These are phyloP conservation scores for Apogon hyalosoma DNA, from an alignment of 2,797 vertebrate species.

Conservation along the genomic window DNA sequence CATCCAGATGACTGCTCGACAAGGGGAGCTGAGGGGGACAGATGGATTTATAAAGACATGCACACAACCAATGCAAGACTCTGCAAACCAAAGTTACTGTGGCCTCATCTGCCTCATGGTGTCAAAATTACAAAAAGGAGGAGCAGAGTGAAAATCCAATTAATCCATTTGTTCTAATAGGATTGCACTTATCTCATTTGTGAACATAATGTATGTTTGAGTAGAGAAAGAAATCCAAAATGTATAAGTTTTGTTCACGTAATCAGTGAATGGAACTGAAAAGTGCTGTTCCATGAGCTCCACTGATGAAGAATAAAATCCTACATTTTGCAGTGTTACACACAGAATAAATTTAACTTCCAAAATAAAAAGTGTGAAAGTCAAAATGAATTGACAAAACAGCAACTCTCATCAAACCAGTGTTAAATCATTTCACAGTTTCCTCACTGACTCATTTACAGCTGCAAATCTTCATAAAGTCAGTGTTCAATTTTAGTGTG, in stretches of 20 bases:
- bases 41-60: constrained; percentile 32
- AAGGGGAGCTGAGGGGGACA: constrained; percentile 88
- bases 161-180: too few relatives aligned
- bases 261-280: too few relatives aligned
- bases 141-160: too few relatives aligned
- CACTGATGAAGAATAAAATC: too few relatives aligned
- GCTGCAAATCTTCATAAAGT: constrained; percentile 59
- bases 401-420: constrained; percentile 12
- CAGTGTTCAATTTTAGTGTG: constrained; percentile 63
- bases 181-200: too few relatives aligned
- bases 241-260: too few relatives aligned
- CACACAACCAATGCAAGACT: background rate
- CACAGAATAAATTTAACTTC: background rate
- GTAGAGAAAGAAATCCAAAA: too few relatives aligned
- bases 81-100: background rate
- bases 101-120: too few relatives aligned
- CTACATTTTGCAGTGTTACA: too few relatives aligned
- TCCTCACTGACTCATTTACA: constrained; percentile 20
- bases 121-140: too few relatives aligned
- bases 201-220: too few relatives aligned
- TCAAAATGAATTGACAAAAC: background rate
- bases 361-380: background rate
- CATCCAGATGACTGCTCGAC: constrained; percentile 96
- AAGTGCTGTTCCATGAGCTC: too few relatives aligned
- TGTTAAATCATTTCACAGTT: constrained; percentile 9